Base-by-base conservation (phyloP, 2,113 vertebrate genomes). In the Phylloscopus trochiloides region DNA sequence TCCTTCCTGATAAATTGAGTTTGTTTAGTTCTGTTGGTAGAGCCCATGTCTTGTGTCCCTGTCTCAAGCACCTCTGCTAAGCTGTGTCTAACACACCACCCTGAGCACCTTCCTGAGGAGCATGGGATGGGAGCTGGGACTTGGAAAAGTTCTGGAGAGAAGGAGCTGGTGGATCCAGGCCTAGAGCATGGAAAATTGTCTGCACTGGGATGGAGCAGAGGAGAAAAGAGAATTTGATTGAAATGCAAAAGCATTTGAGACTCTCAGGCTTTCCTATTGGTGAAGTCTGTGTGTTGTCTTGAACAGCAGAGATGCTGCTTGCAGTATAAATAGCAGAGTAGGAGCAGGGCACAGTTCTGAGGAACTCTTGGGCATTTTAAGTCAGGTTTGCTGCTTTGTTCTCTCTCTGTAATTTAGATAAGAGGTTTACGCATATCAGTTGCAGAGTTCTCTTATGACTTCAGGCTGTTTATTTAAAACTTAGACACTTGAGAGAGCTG, bases 231-330 rank as follows among this genome's bases (percentile, higher is more conserved):
- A 70, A 58, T 12, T 9, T 58, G 25, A 42, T 80, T 91, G 67
- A 77, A 73, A 76, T 20, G 45, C 36, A 63, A 59, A 80, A 90
- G 34, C 21, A 4, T 55, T 51, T 82, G 43, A 72, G 32, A 90
- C 36, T 57, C 28, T 91, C 50, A 15, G 45, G 43, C 52, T 48
- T 52, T 52, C n/a, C 58, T 74, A 84, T 66, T 2, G 2, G 9
- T 70, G 52, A 76, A 57, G 40, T 12, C 20, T 67, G 19, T 0
- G 0, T 67, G 59, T 58, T 0, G 0, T 52, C 36, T 58, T n/a
- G 9, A 73, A 58, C 22, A 62, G 62, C 62, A 42, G 45, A 87
- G 78, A 31, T 71, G 43, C 59, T 62, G 47, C 67, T 47, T 58
- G 63, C 55, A 55, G 36, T 18, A 40, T 71, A 50, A 84, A 36